phyloP scores from a whole-genome alignment of 2,797 vertebrate genomes.

The Amniataba percoides region DNA sequence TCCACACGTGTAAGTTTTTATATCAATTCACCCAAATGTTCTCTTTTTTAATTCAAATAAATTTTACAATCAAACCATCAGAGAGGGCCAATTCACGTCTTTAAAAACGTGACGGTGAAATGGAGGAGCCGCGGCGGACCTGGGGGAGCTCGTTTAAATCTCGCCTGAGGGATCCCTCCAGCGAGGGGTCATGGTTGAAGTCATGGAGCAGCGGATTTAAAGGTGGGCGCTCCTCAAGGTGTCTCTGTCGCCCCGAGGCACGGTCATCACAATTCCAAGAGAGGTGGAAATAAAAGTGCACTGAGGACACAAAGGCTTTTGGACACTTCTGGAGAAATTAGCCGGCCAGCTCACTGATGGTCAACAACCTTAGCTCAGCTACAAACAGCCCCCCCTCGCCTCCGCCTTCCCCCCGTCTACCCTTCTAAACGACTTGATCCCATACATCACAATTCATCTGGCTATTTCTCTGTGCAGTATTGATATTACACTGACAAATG shows the following conservation, averaged over 20 bases:
- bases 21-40: conserved; percentile 67
- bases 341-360: conserved; percentile 74
- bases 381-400: conserved; percentile 54
- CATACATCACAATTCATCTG: conserved; percentile 67
- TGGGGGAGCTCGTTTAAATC: conserved; percentile 91
- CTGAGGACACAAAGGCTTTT: conserved; percentile 86
- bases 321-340: conserved; percentile 87
- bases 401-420: not conserved
- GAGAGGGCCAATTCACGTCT: conserved; percentile 65
- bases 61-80: conserved; percentile 63
- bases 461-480: conserved; percentile 47
- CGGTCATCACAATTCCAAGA: conserved; percentile 87
- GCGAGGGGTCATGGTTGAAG: conserved; percentile 88
- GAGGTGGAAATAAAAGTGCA: conserved; percentile 85
- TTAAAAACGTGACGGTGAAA: conserved; percentile 65
- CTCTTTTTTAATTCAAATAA: conserved; percentile 58
- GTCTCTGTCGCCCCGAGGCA: conserved; percentile 87
- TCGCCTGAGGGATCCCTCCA: conserved; percentile 88
- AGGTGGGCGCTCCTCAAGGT: conserved; percentile 88
- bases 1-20: conserved; percentile 62
- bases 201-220: conserved; percentile 84
- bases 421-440: conserved; percentile 68
- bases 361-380: conserved; percentile 69
- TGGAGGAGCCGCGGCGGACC: conserved; percentile 73
- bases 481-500: conserved; percentile 64